Evolutionary conservation across 1,140 invertebrate genomes (phyloP).

Genomic region (Drosophila gunungcola): DNA sequence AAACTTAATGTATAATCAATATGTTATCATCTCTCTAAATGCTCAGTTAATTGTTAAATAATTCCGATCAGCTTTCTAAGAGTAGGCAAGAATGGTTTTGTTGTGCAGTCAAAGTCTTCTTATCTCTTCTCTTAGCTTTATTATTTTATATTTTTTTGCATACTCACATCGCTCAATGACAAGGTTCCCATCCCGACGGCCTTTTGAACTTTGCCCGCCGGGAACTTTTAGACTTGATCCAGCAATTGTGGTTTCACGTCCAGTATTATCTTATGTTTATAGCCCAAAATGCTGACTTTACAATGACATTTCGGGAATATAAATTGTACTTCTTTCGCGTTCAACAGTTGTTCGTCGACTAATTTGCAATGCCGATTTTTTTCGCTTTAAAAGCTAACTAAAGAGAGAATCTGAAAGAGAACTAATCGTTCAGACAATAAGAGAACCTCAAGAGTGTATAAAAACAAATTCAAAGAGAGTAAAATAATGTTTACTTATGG

Average conservation of each 20-base stretch:
- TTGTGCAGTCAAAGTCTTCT: background rate
- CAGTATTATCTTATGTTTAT: background rate
- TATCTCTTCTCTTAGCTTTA: background rate
- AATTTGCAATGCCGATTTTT: background rate
- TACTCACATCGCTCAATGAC: conserved; percentile 58
- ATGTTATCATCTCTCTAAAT: too few relatives aligned
- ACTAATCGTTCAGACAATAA: background rate
- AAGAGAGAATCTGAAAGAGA: background rate
- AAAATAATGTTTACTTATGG: background rate
- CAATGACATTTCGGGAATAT: too few relatives aligned
- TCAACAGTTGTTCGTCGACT: conserved; percentile 4
- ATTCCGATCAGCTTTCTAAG: too few relatives aligned
- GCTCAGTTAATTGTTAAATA: too few relatives aligned
- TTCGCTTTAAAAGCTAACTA: background rate
- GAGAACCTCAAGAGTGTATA: background rate
- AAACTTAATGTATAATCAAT: too few relatives aligned
- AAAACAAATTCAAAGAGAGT: background rate
- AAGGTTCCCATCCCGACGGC: conserved; percentile 51
- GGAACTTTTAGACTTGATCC: background rate
- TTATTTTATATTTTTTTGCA: background rate
- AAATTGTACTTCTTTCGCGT: background rate
- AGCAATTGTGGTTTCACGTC: conserved; percentile 3
- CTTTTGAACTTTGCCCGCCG: conserved; percentile 21
- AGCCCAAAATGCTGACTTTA: too few relatives aligned
- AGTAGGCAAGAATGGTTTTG: too few relatives aligned